Evolutionary conservation across 2,113 vertebrate genomes (phyloP).

Genomic region (Tetraodon nigroviridis): DNA sequence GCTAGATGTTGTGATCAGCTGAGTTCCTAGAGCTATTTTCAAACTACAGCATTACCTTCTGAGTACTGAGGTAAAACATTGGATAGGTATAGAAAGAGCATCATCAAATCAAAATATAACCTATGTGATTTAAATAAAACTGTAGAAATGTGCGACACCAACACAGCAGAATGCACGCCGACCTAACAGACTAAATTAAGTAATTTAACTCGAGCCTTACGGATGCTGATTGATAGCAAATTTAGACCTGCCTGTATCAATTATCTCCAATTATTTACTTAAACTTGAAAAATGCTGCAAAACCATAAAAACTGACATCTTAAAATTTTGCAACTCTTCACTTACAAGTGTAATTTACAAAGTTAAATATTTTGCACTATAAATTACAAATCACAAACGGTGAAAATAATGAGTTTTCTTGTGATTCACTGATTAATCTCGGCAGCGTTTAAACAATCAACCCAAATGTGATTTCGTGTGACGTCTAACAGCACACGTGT

Average conservation of each 20-base stretch:
- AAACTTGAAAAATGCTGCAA: background rate
- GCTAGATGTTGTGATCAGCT: constrained; percentile 26
- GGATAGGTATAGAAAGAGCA: constrained; percentile 35
- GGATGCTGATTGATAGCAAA: constrained; percentile 10
- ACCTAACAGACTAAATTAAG: background rate
- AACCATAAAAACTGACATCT: background rate
- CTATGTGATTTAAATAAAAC: constrained; percentile 51
- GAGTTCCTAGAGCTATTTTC: constrained; percentile 27
- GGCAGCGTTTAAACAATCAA: background rate
- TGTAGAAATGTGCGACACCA: constrained; percentile 40
- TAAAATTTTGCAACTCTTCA: background rate
- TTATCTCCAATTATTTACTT: background rate
- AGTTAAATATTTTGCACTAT: background rate
- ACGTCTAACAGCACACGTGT: background rate
- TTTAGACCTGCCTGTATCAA: background rate
- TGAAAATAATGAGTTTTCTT: background rate
- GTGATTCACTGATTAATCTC: background rate
- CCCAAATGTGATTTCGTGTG: background rate
- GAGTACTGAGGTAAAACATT: constrained; percentile 66
- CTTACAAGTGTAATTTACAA: background rate
- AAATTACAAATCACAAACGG: background rate
- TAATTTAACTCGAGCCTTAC: background rate
- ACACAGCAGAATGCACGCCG: constrained; percentile 36
- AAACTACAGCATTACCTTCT: constrained; percentile 51
- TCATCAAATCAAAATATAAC: constrained; percentile 39